Evolutionary conservation across 1,140 invertebrate genomes (phyloP).

Genomic region (Hycleus cichorii): DNA sequence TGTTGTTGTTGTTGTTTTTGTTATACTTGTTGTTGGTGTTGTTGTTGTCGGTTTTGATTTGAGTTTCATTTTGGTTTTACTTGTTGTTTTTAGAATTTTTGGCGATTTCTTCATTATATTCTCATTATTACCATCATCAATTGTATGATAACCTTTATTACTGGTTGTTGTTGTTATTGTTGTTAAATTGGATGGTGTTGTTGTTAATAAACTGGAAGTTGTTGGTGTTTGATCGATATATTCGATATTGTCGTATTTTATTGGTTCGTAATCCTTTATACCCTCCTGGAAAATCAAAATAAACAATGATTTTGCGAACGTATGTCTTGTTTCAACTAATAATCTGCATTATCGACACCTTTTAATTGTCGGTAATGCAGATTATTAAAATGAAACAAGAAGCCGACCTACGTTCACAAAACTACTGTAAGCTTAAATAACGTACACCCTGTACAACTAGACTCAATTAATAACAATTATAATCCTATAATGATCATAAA

Average conservation of each 20-base stretch:
- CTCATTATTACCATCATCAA: constrained; percentile 18
- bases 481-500: too few relatives aligned
- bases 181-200: constrained; percentile 13
- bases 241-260: constrained; percentile 32
- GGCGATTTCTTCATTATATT: background rate
- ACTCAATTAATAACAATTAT: too few relatives aligned
- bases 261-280: too few relatives aligned
- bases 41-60: constrained; percentile 15
- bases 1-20: background rate
- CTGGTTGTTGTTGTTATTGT: background rate
- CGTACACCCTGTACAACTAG: too few relatives aligned
- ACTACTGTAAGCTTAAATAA: too few relatives aligned
- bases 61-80: constrained; percentile 19
- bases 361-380: background rate
- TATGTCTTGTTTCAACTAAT: too few relatives aligned
- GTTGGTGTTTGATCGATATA: constrained; percentile 33
- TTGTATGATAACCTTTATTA: constrained; percentile 29
- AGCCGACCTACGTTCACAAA: background rate
- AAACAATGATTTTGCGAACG: background rate
- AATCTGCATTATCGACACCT: too few relatives aligned
- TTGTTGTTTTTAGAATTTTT: constrained; percentile 5
- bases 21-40: constrained; percentile 20
- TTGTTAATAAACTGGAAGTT: constrained; percentile 5
- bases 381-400: background rate
- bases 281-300: too few relatives aligned